phyloP scores from a whole-genome alignment of 1,140 invertebrate genomes.

The Sminthurides bifidus region DNA sequence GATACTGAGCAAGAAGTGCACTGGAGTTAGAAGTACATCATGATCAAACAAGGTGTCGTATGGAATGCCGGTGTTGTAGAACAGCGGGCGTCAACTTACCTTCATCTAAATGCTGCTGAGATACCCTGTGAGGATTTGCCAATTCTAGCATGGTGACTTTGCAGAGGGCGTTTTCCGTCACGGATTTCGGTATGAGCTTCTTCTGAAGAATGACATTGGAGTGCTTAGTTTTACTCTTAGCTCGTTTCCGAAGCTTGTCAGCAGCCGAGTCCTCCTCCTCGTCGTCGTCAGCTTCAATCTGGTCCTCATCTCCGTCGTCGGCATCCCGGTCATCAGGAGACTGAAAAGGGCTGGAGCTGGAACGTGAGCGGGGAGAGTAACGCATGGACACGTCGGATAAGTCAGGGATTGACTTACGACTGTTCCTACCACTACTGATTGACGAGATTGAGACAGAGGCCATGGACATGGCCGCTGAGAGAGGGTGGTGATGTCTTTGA shows the following conservation, averaged over 20 bases:
- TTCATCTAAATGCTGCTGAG: constrained; percentile 6
- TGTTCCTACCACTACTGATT: constrained; percentile 16
- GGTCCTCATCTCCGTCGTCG: constrained; percentile 17
- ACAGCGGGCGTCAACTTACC: constrained; percentile 6
- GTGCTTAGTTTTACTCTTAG: neutral
- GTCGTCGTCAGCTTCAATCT: neutral
- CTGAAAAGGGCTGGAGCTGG: constrained; percentile 19
- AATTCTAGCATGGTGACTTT: constrained; percentile 10
- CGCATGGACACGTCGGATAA: constrained; percentile 24
- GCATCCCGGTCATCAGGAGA: constrained; percentile 19
- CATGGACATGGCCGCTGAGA: constrained; percentile 16
- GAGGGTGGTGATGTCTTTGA: constrained; percentile 10
- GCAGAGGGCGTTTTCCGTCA: constrained; percentile 28
- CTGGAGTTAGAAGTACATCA: no score
- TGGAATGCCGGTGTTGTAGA: no score
- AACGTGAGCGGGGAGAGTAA: constrained; percentile 22
- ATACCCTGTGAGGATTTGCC: constrained; percentile 2
- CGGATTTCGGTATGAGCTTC: constrained; percentile 28
- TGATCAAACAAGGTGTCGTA: no score
- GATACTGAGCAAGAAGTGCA: no score
- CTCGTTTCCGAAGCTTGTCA: neutral
- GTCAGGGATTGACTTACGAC: constrained; percentile 23
- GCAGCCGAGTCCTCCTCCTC: constrained; percentile 15
- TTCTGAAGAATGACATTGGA: neutral
- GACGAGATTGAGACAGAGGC: constrained; percentile 18